Evolutionary conservation across 1,140 invertebrate genomes (phyloP).

Genomic region (Ceratina calcarata): DNA sequence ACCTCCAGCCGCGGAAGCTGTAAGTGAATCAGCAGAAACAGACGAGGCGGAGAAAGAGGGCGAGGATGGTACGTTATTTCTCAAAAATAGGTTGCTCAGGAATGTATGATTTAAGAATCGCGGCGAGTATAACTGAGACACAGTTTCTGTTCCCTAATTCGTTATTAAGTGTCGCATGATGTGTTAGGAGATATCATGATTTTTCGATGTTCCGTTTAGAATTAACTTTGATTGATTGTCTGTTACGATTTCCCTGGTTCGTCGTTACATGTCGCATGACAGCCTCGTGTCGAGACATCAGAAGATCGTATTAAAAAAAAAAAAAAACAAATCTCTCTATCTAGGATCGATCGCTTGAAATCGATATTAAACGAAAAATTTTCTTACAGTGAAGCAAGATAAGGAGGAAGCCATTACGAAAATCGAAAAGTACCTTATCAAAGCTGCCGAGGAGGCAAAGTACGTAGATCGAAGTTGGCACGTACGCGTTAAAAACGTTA

Average conservation of each 20-base stretch:
- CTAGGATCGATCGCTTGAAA: too few relatives aligned
- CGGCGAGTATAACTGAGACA: conserved; percentile 7
- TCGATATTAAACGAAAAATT: too few relatives aligned
- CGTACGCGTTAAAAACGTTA: neutral
- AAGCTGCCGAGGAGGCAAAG: conserved; percentile 73
- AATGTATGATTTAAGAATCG: neutral
- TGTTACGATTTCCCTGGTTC: too few relatives aligned
- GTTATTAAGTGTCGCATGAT: too few relatives aligned
- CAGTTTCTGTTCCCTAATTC: too few relatives aligned
- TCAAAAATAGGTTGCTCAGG: neutral
- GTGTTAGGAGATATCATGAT: too few relatives aligned
- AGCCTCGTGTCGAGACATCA: too few relatives aligned
- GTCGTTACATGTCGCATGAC: too few relatives aligned
- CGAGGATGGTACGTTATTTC: conserved; percentile 59
- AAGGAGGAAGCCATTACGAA: conserved; percentile 66
- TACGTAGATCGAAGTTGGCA: conserved; percentile 48
- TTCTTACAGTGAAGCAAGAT: conserved; percentile 56
- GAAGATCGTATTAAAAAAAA: too few relatives aligned
- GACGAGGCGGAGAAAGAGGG: conserved; percentile 54
- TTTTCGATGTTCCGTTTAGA: too few relatives aligned
- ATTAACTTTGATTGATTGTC: too few relatives aligned
- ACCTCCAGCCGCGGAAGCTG: conserved; percentile 39
- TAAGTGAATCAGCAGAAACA: conserved; percentile 64
- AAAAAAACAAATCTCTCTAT: too few relatives aligned
- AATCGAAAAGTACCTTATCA: conserved; percentile 70